phyloP scores from a whole-genome alignment of 2,888 invertebrate species.

The Thereva nobilitata region DNA sequence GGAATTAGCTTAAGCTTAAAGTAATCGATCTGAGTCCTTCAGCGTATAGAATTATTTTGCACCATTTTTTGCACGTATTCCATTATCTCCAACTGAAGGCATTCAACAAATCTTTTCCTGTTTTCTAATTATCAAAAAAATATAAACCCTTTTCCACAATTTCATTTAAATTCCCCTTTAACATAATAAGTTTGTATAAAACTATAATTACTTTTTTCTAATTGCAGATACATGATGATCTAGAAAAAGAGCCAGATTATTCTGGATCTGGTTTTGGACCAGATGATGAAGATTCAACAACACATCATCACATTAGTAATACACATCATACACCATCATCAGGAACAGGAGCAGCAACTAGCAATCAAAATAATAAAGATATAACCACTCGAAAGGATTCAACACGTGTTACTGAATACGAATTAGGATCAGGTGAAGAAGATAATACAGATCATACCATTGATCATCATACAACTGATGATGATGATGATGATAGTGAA shows the following conservation, averaged over 20 bases:
- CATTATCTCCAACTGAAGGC: no score
- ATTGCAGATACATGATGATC: slow-evolving; percentile 57
- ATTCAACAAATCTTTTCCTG: no score
- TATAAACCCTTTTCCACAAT: no score
- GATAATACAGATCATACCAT: slow-evolving; percentile 45
- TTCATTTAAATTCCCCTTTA: not conserved
- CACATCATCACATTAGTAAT: slow-evolving; percentile 49
- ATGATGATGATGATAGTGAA: slow-evolving; percentile 37
- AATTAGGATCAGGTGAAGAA: slow-evolving; percentile 47
- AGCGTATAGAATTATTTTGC: no score
- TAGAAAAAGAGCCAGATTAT: slow-evolving; percentile 74
- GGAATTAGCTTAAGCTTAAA: no score
- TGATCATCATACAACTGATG: slow-evolving; percentile 46
- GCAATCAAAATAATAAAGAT: slow-evolving; percentile 50
- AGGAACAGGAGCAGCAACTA: slow-evolving; percentile 21
- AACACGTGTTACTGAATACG: slow-evolving; percentile 39
- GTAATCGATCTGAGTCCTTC: no score
- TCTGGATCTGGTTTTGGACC: slow-evolving; percentile 86
- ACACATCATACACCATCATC: slow-evolving; percentile 44
- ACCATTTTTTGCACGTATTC: no score
- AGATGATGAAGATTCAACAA: slow-evolving; percentile 73
- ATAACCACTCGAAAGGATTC: slow-evolving; percentile 48
- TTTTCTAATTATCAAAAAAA: no score
- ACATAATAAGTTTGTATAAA: not conserved
- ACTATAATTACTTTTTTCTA: slow-evolving; percentile 40